A percentile compares a stretch with the other conserved stretches of the same genome.
Conservation (phyloP, 2,113 vertebrate species). For the Danio rerio region DNA sequence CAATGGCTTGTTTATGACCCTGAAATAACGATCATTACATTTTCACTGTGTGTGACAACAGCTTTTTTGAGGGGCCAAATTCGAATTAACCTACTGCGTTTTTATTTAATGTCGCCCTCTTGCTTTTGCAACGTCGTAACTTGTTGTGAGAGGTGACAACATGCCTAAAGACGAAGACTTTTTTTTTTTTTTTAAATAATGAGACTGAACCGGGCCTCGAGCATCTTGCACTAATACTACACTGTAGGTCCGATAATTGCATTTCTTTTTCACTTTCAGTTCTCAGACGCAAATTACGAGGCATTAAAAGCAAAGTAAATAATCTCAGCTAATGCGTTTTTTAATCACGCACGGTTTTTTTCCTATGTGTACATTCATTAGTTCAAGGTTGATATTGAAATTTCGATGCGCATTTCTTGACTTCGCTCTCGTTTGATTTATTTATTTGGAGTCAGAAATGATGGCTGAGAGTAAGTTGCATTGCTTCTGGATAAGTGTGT, state of each 20-base stretch:
- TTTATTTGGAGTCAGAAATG: slow-evolving; percentile 62
- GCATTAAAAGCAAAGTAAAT: slow-evolving; percentile 19
- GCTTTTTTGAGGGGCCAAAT: slow-evolving; percentile 25
- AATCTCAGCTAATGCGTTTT: background rate
- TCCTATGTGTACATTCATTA: background rate
- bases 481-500: slow-evolving; percentile 7
- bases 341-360: background rate
- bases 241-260: slow-evolving; percentile 28
- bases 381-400: slow-evolving; percentile 15
- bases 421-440: slow-evolving; percentile 51
- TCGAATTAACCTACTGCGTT: background rate
- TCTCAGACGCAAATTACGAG: slow-evolving; percentile 4
- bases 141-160: background rate
- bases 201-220: background rate
- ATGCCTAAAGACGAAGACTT: background rate
- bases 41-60: slow-evolving; percentile 31
- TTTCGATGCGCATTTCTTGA: slow-evolving; percentile 29
- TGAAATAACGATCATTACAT: background rate
- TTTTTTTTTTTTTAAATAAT: background rate
- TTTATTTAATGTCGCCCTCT: background rate
- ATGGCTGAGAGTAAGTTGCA: background rate
- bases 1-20: slow-evolving; percentile 17
- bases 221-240: slow-evolving; percentile 35
- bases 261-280: background rate
- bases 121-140: background rate